Evolutionary conservation across 2,888 invertebrate genomes (phyloP), one percentile per base, ranked within the genome.

Genomic region (Trissolcus japonicus): DNA sequence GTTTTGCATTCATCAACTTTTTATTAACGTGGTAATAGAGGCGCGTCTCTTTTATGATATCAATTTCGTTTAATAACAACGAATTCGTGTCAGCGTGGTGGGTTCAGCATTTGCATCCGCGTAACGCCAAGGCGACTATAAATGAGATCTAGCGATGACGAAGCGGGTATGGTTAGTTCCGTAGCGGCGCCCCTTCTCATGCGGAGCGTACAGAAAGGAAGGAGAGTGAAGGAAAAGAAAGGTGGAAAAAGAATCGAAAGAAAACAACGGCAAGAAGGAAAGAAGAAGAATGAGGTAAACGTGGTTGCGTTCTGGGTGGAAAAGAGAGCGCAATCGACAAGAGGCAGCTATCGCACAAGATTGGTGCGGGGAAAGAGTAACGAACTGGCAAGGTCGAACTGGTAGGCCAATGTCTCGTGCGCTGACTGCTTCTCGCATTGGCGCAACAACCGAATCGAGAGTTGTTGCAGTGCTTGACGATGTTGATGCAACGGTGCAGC

Each of bases 351-450:
- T 76, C 79, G 80, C 81, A 83, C 81, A 85, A 85, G 85, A 85
- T 82, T 82, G 82, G 79, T 79, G 78, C 48, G 80, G 83, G 80
- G 86, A 86, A 86, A 86, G 88, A 87, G 88, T 86, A 88, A 88
- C 87, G 88, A 88, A 88, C 87, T 86, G 87, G 86, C 86, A 87
- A 88, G 88, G 88, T 87, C 88, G 87, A 87, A 85, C 84, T 85
- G 87, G 86, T 86, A 86, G 86, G 86, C 87, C 88, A 88, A 88
- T 87, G 88, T 88, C 88, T 88, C 86, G 86, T 86, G 83, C 79
- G 82, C 63, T 73, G 68, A 63, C 61, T 66, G 51, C 53, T 76
- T 66, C 71, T 59, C 76, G 59, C 48, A 41, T 55, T 71, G 71
- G 57, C 67, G 61, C 60, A 61, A 68, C 63, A 68, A 55, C 75